Evolutionary conservation across 2,888 invertebrate genomes (phyloP), one percentile per base, ranked within the genome.

Genomic region (Drosophila macrospina): DNA sequence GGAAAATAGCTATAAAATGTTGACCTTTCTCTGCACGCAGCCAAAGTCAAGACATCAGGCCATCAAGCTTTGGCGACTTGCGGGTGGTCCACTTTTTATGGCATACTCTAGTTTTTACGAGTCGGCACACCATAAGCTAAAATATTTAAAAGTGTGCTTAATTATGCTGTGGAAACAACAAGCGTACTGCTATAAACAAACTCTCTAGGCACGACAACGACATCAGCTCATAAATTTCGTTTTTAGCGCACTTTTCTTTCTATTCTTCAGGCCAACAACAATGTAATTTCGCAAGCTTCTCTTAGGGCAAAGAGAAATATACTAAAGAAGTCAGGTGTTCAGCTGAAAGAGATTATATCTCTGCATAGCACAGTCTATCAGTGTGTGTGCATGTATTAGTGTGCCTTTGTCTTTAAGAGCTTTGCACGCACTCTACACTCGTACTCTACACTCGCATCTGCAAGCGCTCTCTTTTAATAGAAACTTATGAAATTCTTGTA

Each of bases 131-230:
- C 80, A 80, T 78, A 73, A 80, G 78, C 75, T 85, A 56, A 82
- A 80, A 82, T 86, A 83, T 86, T 83, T 86, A 83, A 82, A 86
- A 82, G 86, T 73, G 74, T 80, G 75, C 86, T 82, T 82, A 82
- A 82, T 82, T 86, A 80, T 82, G 80, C 67, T 80, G 62, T 56
- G 74, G 67, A 69, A 72, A 68, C 28, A 34, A 7, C 7, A 39
- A 20, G 20, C 20, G 20, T 2, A 3, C 20, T 42, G 56, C 56
- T 69, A 64, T 72, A 73, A 44, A 55, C 47, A 50, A 65, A 47
- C 36, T 66, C 66, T 59, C 71, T 54, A 51, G 71, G 36, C 59
- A 55, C 48, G 57, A 50, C 48, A 59, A 36, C 57, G 8, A 11
- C 20, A 20, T 55, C 50, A 60, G 55, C 47, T 42, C 60, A 75